A percentile compares a stretch with the other conserved stretches of the same genome.
Evolutionary conservation across 2,113 vertebrate genomes (phyloP).

Genomic region (Mormyrus iriodes): DNA sequence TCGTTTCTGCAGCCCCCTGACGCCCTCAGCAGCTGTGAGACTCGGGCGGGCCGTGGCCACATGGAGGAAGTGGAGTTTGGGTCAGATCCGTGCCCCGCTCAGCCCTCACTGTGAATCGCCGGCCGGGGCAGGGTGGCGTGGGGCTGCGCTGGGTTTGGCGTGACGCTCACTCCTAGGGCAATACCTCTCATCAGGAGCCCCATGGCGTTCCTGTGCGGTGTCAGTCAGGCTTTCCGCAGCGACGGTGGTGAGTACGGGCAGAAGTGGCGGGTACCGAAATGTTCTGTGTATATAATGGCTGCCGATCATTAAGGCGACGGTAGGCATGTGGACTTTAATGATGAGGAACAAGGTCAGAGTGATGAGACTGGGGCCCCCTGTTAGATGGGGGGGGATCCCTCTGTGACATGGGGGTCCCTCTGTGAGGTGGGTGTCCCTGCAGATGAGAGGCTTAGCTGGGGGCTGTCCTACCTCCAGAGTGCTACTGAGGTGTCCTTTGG

Average conservation of each 20-base stretch:
- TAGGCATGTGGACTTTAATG: not conserved
- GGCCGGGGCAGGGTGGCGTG: not conserved
- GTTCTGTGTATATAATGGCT: not conserved
- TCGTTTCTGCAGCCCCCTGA: not conserved
- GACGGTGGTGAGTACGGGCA: constrained; percentile 29
- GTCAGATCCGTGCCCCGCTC: constrained; percentile 35
- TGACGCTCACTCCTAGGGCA: not conserved
- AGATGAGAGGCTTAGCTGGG: too few relatives aligned
- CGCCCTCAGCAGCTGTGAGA: not conserved
- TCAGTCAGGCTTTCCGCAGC: constrained; percentile 29
- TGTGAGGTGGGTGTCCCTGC: not conserved
- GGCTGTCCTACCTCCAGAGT: too few relatives aligned
- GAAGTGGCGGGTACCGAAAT: not conserved
- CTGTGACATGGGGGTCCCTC: not conserved
- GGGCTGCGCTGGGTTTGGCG: not conserved
- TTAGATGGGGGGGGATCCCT: not conserved
- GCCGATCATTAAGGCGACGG: not conserved
- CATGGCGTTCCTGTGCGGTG: constrained; percentile 37
- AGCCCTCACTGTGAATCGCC: constrained; percentile 36
- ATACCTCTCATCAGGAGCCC: too few relatives aligned
- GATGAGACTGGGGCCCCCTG: not conserved
- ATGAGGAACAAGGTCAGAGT: not conserved
- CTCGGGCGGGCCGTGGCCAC: not conserved
- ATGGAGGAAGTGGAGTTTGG: constrained; percentile 30
- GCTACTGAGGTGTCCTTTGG: too few relatives aligned